Conservation (phyloP, 2,797 vertebrate species). For the Thaleichthys pacificus region DNA sequence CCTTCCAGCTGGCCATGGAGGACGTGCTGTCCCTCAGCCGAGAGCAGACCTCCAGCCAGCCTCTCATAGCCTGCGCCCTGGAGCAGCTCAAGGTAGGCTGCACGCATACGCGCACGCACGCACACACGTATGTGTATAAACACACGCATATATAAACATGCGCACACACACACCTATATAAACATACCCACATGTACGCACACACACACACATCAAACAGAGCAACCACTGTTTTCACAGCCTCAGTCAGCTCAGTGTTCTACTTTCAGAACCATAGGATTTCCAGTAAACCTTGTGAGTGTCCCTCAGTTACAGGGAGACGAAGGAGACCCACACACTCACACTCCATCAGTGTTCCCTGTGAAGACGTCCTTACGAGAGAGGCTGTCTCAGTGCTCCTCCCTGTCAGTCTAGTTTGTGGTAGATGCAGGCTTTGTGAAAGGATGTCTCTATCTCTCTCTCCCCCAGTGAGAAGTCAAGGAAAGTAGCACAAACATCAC, state of each 20-base stretch:
- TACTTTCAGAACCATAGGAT: too few species aligned
- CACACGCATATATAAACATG: background rate
- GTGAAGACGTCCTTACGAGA: too few species aligned
- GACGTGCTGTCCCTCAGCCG: constrained; percentile 86
- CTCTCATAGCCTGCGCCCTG: constrained; percentile 88
- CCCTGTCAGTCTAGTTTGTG: background rate
- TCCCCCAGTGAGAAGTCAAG: too few species aligned
- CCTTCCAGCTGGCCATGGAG: constrained; percentile 91
- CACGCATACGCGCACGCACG: too few species aligned
- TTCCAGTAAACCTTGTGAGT: too few species aligned
- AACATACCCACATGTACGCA: background rate
- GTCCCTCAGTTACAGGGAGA: too few species aligned
- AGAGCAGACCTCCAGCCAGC: constrained; percentile 98
- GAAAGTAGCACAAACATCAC: too few species aligned
- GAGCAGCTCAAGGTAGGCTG: constrained; percentile 90
- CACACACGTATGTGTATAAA: background rate
- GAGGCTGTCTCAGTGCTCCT: background rate
- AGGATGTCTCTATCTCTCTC: background rate
- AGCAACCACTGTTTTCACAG: too few species aligned
- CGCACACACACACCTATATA: background rate
- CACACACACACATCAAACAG: background rate
- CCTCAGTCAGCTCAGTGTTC: too few species aligned
- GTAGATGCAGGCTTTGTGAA: background rate
- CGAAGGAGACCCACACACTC: too few species aligned
- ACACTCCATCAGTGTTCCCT: too few species aligned